A percentile compares a stretch with the other conserved stretches of the same genome.
Conservation (phyloP, 92 coral and sea anemone genomes). For the Epizoanthus fatuus region DNA sequence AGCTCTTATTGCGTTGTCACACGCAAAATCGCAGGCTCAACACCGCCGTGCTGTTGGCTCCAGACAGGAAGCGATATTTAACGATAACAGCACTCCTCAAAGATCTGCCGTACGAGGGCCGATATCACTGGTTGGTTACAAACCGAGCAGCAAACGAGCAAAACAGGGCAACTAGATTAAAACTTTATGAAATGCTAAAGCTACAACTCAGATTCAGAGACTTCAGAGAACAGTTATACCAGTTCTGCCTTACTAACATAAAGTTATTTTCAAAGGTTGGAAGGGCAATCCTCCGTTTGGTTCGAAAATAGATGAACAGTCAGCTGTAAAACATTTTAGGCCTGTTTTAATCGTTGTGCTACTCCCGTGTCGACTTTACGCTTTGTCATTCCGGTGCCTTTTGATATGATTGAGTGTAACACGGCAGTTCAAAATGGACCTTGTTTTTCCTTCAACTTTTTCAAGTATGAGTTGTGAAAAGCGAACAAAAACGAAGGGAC, state of each 20-base stretch:
- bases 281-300: no score
- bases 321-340: no score
- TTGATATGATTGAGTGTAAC: no score
- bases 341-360: no score
- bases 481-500: no score
- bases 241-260: neutral
- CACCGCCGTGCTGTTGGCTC: neutral
- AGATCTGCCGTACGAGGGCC: neutral
- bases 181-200: neutral
- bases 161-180: neutral
- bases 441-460: no score
- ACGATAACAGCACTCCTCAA: neutral
- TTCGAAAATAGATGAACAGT: no score
- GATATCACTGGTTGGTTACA: neutral
- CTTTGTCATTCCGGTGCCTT: no score
- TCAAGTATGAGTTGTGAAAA: no score
- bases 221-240: neutral
- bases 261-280: neutral
- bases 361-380: no score
- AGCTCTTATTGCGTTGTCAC: constrained; percentile 37
- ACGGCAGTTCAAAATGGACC: no score
- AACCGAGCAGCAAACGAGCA: neutral
- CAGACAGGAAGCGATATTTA: neutral
- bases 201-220: neutral
- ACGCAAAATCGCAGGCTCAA: constrained; percentile 34